A percentile compares a stretch with the other conserved stretches of the same genome.
Evolutionary conservation across 2,797 vertebrate species (phyloP).

Genomic region (Mormyrus hasselquistii): DNA sequence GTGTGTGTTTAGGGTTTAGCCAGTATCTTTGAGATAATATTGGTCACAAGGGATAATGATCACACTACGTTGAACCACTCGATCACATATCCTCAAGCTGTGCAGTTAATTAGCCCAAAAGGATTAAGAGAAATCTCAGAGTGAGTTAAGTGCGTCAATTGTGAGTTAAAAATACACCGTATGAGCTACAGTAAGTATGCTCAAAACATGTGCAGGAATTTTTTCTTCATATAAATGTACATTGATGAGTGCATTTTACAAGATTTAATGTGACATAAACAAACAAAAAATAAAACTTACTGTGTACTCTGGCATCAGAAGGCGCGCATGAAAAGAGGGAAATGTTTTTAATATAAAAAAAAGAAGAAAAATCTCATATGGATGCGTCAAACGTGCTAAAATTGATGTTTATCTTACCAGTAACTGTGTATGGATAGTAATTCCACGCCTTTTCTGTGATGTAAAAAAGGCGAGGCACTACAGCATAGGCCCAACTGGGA

Average conservation of each 20-base stretch:
- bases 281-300: constrained; percentile 22
- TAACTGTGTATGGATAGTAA: constrained; percentile 75
- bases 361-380: background rate
- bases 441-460: constrained; percentile 76
- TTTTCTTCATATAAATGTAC: background rate
- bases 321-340: constrained; percentile 7
- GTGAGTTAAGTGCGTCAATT: background rate
- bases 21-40: background rate
- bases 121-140: constrained; percentile 1
- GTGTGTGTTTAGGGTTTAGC: background rate
- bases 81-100: constrained; percentile 1
- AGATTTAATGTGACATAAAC: background rate
- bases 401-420: constrained; percentile 57
- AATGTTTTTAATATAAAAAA: background rate
- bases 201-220: background rate
- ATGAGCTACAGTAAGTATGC: background rate
- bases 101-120: constrained; percentile 7
- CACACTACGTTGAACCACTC: background rate
- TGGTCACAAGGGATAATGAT: background rate
- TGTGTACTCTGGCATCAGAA: constrained; percentile 29
- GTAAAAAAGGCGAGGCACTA: constrained; percentile 74
- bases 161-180: background rate
- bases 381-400: background rate
- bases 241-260: background rate
- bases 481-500: constrained; percentile 72